These are phyloP conservation scores for Heteromormyrus szaboi DNA, from an alignment of 2,797 vertebrate species.

Conservation along the genomic window DNA sequence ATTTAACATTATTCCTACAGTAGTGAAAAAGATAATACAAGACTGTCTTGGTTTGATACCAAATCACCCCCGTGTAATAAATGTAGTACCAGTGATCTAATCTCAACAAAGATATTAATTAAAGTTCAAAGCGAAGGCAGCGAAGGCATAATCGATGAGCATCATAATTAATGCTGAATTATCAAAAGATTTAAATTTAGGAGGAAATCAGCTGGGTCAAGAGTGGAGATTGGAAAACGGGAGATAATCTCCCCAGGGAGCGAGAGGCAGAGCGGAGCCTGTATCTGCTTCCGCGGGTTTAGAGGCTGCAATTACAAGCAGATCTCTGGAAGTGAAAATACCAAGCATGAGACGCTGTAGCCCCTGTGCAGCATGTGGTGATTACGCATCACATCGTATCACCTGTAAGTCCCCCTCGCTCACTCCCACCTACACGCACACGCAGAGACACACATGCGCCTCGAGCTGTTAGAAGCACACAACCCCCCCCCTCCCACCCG, in stretches of 20 bases:
- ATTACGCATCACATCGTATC: neutral
- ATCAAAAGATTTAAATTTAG: neutral
- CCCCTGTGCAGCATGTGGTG: neutral
- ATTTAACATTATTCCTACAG: neutral
- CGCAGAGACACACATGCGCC: neutral
- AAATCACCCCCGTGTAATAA: neutral
- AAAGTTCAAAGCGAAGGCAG: neutral
- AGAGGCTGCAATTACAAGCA: neutral
- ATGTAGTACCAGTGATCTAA: neutral
- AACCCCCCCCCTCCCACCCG: neutral
- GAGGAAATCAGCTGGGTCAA: conserved; percentile 1
- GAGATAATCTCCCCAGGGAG: neutral
- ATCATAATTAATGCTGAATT: neutral
- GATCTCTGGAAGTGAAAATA: neutral
- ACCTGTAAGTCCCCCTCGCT: neutral
- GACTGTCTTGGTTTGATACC: neutral
- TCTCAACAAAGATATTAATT: neutral
- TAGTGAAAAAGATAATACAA: neutral
- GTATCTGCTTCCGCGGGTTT: neutral
- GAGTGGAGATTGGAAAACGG: neutral
- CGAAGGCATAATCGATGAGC: neutral
- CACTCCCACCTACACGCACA: neutral
- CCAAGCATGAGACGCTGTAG: neutral
- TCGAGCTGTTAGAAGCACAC: neutral
- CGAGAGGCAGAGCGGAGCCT: neutral